A percentile compares a stretch with the other conserved stretches of the same genome.
These are phyloP conservation scores for Aporophyla nigra DNA, from an alignment of 2,888 invertebrate genomes.

Conservation along the genomic window DNA sequence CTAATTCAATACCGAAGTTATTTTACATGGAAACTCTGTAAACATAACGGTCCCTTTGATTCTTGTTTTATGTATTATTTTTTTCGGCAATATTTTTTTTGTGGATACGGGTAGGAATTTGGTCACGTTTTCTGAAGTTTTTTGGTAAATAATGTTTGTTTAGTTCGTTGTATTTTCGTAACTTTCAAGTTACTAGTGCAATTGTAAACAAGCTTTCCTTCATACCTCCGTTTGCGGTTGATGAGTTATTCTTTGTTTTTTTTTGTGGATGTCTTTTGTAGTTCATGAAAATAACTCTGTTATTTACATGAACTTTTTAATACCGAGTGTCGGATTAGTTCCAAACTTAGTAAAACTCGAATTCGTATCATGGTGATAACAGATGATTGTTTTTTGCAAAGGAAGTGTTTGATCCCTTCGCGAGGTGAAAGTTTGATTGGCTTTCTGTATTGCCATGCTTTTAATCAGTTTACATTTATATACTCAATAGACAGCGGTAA, in stretches of 20 bases:
- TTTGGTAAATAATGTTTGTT: conserved; percentile 17
- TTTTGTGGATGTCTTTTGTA: not conserved
- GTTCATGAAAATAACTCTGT: not conserved
- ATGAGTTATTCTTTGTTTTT: not conserved
- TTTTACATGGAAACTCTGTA: conserved; percentile 66
- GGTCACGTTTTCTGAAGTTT: conserved; percentile 24
- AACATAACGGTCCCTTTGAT: conserved; percentile 64
- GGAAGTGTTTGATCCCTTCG: not conserved
- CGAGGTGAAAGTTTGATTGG: not conserved
- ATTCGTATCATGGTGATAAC: not conserved
- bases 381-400: too few species aligned
- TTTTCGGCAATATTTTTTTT: conserved; percentile 23
- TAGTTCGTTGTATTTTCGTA: conserved; percentile 27
- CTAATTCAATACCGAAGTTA: conserved; percentile 85
- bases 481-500: not conserved
- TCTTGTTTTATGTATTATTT: conserved; percentile 55
- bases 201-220: not conserved
- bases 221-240: not conserved
- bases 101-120: not conserved
- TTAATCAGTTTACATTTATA: not conserved
- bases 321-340: not conserved
- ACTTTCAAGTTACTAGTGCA: not conserved
- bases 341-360: too few species aligned
- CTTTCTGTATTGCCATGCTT: not conserved
- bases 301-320: not conserved